Evolutionary conservation across 2,888 invertebrate species (phyloP).

Genomic region (Pseudoips prasinana): DNA sequence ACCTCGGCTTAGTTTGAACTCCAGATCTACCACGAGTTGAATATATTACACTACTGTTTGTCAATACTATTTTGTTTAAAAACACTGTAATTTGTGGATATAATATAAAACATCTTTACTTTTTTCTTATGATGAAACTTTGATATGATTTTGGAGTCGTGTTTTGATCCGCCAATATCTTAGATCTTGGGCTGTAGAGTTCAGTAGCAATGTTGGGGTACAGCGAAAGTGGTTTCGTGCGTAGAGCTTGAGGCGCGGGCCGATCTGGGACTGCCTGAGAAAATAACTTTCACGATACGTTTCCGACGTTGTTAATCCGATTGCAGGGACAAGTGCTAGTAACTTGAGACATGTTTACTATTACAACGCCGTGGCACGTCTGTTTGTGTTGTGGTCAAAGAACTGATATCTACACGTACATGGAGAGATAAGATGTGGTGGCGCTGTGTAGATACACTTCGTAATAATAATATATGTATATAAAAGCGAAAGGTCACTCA

Average conservation of each 20-base stretch:
- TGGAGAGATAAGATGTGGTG: conserved; percentile 12
- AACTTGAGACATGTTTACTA: conserved; percentile 11
- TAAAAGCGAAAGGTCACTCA: no score
- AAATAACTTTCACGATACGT: conserved; percentile 78
- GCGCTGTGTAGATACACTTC: no score
- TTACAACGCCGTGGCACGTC: conserved; percentile 2
- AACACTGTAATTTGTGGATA: no score
- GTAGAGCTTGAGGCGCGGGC: conserved; percentile 50
- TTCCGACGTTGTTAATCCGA: conserved; percentile 60
- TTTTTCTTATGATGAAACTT: no score
- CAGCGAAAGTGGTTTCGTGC: conserved; percentile 76
- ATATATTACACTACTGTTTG: no score
- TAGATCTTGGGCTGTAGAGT: conserved; percentile 43
- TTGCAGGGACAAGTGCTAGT: conserved; percentile 48
- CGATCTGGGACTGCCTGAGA: conserved; percentile 65
- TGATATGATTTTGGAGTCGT: no score
- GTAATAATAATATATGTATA: no score
- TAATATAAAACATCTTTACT: no score
- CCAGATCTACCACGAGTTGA: no score
- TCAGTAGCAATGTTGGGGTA: conserved; percentile 50
- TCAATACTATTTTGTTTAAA: no score
- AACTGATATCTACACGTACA: conserved; percentile 6
- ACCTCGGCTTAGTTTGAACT: no score
- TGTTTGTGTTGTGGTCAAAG: conserved; percentile 4
- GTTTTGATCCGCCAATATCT: conserved; percentile 16